Percentiles rank a stretch among this genome's conserved stretches.
Conservation (phyloP, 2,888 invertebrate genomes). For the Aethes cnicana region DNA sequence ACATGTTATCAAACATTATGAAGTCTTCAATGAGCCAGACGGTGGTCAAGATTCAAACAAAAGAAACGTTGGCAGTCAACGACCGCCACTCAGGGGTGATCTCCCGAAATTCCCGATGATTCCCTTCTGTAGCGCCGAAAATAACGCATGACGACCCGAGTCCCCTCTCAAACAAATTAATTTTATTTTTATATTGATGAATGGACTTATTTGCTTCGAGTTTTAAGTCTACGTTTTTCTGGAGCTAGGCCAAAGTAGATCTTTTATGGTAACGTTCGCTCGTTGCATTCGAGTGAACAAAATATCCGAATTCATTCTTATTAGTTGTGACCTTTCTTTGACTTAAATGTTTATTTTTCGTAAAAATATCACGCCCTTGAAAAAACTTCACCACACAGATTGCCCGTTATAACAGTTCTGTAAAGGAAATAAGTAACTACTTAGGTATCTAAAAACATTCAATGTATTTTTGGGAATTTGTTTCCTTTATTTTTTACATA, state of each 20-base stretch:
- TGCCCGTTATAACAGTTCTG: too few species aligned
- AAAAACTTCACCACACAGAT: too few species aligned
- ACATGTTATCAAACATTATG: too few species aligned
- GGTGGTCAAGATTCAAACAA: conserved; percentile 62
- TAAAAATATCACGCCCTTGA: too few species aligned
- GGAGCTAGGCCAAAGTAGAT: conserved; percentile 39
- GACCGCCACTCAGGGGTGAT: conserved; percentile 75
- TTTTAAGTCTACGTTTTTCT: conserved; percentile 34
- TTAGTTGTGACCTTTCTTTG: too few species aligned
- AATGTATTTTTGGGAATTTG: too few species aligned
- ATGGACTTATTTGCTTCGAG: conserved; percentile 63
- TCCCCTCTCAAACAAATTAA: conserved; percentile 70
- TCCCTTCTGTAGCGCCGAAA: conserved; percentile 77
- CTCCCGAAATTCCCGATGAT: conserved; percentile 80
- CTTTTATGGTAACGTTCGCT: conserved; percentile 12
- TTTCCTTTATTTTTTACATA: too few species aligned
- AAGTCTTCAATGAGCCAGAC: too few species aligned
- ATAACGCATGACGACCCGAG: conserved; percentile 64
- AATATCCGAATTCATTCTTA: background rate
- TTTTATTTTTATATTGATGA: conserved; percentile 79
- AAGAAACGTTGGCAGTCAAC: conserved; percentile 71
- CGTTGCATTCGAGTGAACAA: background rate
- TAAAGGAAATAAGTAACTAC: too few species aligned
- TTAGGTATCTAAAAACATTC: too few species aligned
- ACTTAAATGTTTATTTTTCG: too few species aligned